Conservation (phyloP, 2,113 vertebrate species). For the Pongo abelii region DNA sequence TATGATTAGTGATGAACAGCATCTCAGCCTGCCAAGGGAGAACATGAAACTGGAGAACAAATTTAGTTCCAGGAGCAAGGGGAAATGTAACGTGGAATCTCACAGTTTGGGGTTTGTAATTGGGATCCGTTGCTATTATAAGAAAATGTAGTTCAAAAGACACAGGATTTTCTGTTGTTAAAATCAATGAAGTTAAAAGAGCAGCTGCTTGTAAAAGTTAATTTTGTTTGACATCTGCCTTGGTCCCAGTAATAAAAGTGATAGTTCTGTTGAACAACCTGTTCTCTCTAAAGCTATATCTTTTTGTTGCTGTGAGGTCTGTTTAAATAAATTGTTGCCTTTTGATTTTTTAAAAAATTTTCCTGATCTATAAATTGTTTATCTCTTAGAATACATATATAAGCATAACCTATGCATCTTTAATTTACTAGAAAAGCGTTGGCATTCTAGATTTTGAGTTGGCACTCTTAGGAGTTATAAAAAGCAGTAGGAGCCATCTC, state of each 20-base stretch:
- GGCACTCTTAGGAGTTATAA: background rate
- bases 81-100: conserved; percentile 6
- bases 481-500: background rate
- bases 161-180: conserved; percentile 54
- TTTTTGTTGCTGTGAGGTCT: conserved; percentile 6
- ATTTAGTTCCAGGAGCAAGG: conserved; percentile 2
- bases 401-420: background rate
- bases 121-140: conserved; percentile 31
- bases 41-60: background rate
- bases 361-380: background rate
- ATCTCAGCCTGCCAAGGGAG: background rate
- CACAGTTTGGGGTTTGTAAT: conserved; percentile 49
- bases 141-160: conserved; percentile 60
- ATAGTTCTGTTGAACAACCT: conserved; percentile 36
- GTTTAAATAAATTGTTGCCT: conserved; percentile 15
- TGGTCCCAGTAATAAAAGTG: conserved; percentile 52
- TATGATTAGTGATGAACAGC: background rate
- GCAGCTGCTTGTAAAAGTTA: conserved; percentile 74
- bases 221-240: conserved; percentile 71
- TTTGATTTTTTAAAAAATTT: conserved; percentile 55
- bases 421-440: background rate
- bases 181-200: conserved; percentile 63
- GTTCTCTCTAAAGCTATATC: background rate
- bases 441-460: background rate
- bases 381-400: background rate